Evolutionary conservation across 2,888 invertebrate genomes (phyloP).

Genomic region (Globia sparganii): DNA sequence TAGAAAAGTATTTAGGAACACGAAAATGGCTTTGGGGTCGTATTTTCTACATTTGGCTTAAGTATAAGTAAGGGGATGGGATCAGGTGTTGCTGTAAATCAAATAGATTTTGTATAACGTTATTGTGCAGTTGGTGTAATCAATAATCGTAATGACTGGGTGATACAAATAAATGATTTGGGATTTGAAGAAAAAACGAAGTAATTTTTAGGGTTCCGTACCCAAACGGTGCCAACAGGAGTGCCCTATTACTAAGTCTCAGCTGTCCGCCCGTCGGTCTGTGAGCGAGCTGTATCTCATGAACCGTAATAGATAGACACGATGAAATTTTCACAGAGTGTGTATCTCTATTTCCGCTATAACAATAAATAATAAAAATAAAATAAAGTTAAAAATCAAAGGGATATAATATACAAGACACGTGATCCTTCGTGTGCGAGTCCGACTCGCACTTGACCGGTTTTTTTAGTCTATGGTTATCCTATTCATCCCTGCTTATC

Average conservation of each 20-base stretch:
- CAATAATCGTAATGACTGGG: conserved; percentile 14
- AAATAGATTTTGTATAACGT: conserved; percentile 60
- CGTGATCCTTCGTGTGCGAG: no score
- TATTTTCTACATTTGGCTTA: conserved; percentile 68
- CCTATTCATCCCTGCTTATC: no score
- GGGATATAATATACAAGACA: no score
- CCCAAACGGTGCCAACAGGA: not conserved
- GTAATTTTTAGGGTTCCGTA: not conserved
- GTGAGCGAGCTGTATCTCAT: not conserved
- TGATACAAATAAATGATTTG: not conserved
- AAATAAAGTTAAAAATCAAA: no score
- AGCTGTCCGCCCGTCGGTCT: no score
- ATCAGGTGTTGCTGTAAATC: conserved; percentile 79
- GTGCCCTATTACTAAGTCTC: no score
- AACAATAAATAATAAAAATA: no score
- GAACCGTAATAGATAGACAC: not conserved
- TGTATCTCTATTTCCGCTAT: no score
- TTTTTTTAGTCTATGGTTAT: not conserved
- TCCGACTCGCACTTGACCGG: not conserved
- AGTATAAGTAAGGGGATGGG: conserved; percentile 67
- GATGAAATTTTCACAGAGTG: no score
- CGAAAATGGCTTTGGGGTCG: conserved; percentile 79
- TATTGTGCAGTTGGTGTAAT: conserved; percentile 34
- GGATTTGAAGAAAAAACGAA: not conserved
- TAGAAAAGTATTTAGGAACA: conserved; percentile 85